Base-by-base conservation (phyloP, 2,113 vertebrate genomes). In the Hylia prasina region DNA sequence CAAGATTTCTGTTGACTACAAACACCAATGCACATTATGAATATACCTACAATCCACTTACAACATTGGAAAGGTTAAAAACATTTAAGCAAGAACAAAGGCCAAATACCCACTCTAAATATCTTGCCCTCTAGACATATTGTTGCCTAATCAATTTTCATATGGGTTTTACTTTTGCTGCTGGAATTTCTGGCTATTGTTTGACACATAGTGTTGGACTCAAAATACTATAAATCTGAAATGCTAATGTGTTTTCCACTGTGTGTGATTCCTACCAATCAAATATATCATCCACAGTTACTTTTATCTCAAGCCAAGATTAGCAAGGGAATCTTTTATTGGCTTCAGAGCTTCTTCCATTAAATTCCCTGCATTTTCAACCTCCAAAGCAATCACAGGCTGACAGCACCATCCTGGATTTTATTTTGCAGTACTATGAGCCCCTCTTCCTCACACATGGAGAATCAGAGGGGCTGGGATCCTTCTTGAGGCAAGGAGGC, bases 231-330 rank as follows among this genome's bases (percentile, higher is more conserved):
- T 35, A 82, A 88, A 73, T 78, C 75, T 84, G 85, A 92, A 92
- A 90, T 66, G 64, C 21, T 94, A 83, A 83, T 78, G 76, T 80
- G 39, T 73, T 96, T 94, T 75, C 73, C 54, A 54, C 78, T 73
- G 24, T 1, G 3, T 47, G 45, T 33, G 47, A 88, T 80, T 92
- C 80, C 76, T 80, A 78, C 66, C 47, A 47, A 83, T 56, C 5
- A 6, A 87, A 86, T 42, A 78, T 14, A 83, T 86, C 82, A 90
- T 48, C 44, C 69, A 30, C 39, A 9, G 30, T 64, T 84, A 84
- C 83, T 96, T 97, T 93, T 76, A 90, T 84, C 82, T 79, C 69
- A 77, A 70, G 93, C 95, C 93, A 95, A 97, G 50, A 56, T 68
- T 82, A 79, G 44, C 42, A 56, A 53, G 71, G 61, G 54, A 45